Base-by-base conservation (phyloP, 2,888 invertebrate species). In the Matsumyia berberina region DNA sequence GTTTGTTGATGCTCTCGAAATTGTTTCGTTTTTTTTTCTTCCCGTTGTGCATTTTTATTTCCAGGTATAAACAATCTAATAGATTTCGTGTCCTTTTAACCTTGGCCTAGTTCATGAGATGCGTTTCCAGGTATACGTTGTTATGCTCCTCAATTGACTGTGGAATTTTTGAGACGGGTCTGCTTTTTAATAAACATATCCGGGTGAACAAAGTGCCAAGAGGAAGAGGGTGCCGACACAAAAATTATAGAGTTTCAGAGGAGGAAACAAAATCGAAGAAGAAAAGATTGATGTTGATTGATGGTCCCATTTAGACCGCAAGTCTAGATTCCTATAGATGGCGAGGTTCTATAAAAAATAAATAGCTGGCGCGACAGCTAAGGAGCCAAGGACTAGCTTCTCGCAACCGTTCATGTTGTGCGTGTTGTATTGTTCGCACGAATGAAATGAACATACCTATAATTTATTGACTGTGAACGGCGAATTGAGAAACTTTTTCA, bases 101-200 rank as follows among this genome's bases (percentile, higher is more conserved):
- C 31, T 67, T 44, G 60, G 69, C 35, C 35, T 62, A 60, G 69
- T 77, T 77, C 60, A 77, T 53, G 37, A 77, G 69, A 33, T 66
- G 49, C 60, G 19, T 46, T 51, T 29, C 11, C 69, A 69, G 58
- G 76, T 58, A 67, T 33, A 39, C 44, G 53, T 46, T 74, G 44
- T 46, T 64, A 57, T 60, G 76, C 53, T 49, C 60, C 24, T 60
- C 69, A 46, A 60, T 67, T 67, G 19, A n/a, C 6, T 24, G 15
- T 31, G 4, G 66, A 49, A 39, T 42, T 37, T 39, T 46, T 29
- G 46, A 57, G 44, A 53, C 55, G n/a, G 15, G 5, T n/a, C 46
- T 51, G 24, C 57, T 37, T 42, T 51, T 66, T 35, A 67, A 51
- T 58, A 58, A 67, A 67, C 51, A 58, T 58, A 42, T 60, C 67